These are phyloP conservation scores for Aphelocoma coerulescens DNA, from an alignment of 2,113 vertebrate species.

Conservation along the genomic window DNA sequence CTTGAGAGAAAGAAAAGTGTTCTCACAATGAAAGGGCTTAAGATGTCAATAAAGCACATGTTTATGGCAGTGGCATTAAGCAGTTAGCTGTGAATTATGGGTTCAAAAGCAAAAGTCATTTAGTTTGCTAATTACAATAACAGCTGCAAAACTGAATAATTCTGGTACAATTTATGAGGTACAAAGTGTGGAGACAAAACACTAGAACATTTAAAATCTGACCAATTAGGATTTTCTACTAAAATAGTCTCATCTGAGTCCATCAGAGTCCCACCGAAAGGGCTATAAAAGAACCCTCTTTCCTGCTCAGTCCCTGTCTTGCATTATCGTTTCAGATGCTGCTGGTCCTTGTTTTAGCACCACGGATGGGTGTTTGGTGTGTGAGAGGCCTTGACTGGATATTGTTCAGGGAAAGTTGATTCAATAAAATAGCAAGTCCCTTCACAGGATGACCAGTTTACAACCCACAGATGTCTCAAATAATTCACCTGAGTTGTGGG, in stretches of 20 bases:
- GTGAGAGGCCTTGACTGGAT: background rate
- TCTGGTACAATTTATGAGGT: constrained; percentile 13
- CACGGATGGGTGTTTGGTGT: background rate
- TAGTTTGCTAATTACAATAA: constrained; percentile 19
- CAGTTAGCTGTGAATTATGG: background rate
- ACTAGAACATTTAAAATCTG: background rate
- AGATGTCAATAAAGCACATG: background rate
- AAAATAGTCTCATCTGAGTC: background rate
- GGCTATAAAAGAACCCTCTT: background rate
- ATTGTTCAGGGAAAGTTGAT: background rate
- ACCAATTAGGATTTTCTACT: background rate
- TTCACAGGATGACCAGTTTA: background rate
- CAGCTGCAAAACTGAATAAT: constrained; percentile 1
- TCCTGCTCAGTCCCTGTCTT: background rate
- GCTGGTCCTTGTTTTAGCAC: background rate
- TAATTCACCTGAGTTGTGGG: background rate
- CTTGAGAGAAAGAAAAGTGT: background rate
- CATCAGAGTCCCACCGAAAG: background rate
- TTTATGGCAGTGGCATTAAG: background rate
- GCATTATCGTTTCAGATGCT: background rate
- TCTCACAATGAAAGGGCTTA: background rate
- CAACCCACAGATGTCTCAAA: background rate
- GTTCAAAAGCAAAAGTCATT: background rate
- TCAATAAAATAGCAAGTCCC: background rate
- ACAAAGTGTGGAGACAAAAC: background rate